These are phyloP conservation scores for Notarius lentiginosus DNA, from an alignment of 2,113 vertebrate genomes.

Conservation along the genomic window DNA sequence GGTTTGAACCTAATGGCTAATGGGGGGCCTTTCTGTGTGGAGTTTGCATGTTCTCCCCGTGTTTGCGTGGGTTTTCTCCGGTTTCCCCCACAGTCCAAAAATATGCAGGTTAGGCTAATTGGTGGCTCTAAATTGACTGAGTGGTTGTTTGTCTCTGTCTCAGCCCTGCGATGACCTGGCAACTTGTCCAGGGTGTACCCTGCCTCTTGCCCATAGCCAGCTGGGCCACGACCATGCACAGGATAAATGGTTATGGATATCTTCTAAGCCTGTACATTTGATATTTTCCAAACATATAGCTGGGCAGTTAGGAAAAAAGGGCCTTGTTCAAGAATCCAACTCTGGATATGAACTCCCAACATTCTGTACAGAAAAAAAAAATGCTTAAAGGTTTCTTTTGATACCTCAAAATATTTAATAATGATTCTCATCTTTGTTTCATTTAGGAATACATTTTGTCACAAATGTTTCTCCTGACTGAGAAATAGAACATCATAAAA, in stretches of 20 bases:
- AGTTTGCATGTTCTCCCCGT: too few species aligned
- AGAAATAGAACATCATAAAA: not conserved
- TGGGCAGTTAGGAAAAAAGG: not conserved
- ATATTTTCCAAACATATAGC: not conserved
- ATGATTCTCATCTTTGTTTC: not conserved
- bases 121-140: too few species aligned
- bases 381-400: not conserved
- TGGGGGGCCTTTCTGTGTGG: too few species aligned
- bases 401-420: not conserved
- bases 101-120: too few species aligned
- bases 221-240: too few species aligned
- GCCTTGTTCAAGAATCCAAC: not conserved
- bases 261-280: not conserved
- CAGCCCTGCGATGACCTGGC: too few species aligned
- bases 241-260: not conserved
- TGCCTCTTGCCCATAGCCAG: too few species aligned
- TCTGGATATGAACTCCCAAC: not conserved
- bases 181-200: too few species aligned
- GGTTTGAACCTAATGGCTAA: too few species aligned
- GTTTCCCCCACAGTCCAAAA: too few species aligned
- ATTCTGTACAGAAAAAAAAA: not conserved
- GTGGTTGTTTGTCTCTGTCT: too few species aligned
- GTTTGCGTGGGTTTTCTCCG: too few species aligned
- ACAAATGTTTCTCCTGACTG: not conserved
- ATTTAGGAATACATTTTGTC: not conserved